These are phyloP conservation scores for Willisornis vidua DNA, from an alignment of 2,113 vertebrate genomes.

Conservation along the genomic window DNA sequence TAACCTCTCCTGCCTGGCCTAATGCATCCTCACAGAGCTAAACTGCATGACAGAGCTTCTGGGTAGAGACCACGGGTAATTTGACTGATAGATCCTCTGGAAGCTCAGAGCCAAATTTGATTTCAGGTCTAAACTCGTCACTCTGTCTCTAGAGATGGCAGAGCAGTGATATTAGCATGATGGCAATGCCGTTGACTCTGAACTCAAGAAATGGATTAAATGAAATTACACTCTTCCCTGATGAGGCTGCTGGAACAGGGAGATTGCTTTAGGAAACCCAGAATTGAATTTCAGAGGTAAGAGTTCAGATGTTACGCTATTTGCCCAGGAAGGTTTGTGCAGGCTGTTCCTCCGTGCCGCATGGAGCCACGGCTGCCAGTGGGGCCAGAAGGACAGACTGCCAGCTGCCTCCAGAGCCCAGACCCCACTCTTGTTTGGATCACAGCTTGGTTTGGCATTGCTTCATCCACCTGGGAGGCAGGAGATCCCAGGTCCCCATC, in stretches of 20 bases:
- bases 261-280: constrained; percentile 53
- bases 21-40: neutral
- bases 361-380: neutral
- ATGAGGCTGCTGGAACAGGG: constrained; percentile 37
- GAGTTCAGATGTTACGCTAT: neutral
- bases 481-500: neutral
- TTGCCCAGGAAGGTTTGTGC: neutral
- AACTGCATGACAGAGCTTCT: neutral
- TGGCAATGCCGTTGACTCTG: neutral
- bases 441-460: neutral
- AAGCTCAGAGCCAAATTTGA: constrained; percentile 41
- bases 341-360: neutral
- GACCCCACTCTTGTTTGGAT: fast-evolving
- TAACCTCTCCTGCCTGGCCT: neutral
- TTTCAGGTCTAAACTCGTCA: constrained; percentile 1
- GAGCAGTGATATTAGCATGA: constrained; percentile 15
- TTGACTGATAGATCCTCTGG: constrained; percentile 19
- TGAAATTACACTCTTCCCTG: constrained; percentile 40
- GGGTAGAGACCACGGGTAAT: neutral
- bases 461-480: neutral
- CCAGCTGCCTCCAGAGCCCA: neutral
- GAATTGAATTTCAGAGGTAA: constrained; percentile 33
- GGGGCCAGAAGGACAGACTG: neutral
- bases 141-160: neutral
- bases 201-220: constrained; percentile 42